Evolutionary conservation across 2,113 vertebrate genomes (phyloP).

Genomic region (Heloderma charlesbogerti): DNA sequence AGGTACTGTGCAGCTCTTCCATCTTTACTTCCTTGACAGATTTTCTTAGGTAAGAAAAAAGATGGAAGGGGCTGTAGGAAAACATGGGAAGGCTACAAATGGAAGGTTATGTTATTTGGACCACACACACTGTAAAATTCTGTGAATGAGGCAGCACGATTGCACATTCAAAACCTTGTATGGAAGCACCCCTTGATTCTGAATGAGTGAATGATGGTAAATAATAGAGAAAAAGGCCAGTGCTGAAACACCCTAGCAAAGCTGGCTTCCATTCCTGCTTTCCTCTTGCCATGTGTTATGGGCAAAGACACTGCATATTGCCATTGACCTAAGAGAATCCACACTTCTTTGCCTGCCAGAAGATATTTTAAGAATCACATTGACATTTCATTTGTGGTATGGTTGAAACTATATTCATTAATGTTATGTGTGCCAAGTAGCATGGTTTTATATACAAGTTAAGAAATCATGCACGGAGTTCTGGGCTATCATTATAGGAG

Average conservation of each 20-base stretch:
- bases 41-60: neutral
- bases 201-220: neutral
- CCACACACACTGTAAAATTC: too few relatives aligned
- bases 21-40: too few relatives aligned
- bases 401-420: neutral
- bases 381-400: neutral
- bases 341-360: neutral
- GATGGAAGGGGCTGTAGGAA: neutral
- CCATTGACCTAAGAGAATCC: neutral
- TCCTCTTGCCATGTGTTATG: neutral
- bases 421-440: neutral
- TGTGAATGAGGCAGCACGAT: too few relatives aligned
- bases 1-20: too few relatives aligned
- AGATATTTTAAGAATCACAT: neutral
- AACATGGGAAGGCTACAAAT: neutral
- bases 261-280: neutral
- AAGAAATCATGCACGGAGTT: neutral
- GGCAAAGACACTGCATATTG: neutral
- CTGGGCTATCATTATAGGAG: neutral
- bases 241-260: neutral
- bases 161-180: too few relatives aligned
- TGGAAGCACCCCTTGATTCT: neutral
- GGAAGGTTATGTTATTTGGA: too few relatives aligned
- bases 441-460: neutral
- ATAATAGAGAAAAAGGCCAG: neutral